Base-by-base conservation (phyloP, 2,797 vertebrate species). In the Acanthopagrus latus region DNA sequence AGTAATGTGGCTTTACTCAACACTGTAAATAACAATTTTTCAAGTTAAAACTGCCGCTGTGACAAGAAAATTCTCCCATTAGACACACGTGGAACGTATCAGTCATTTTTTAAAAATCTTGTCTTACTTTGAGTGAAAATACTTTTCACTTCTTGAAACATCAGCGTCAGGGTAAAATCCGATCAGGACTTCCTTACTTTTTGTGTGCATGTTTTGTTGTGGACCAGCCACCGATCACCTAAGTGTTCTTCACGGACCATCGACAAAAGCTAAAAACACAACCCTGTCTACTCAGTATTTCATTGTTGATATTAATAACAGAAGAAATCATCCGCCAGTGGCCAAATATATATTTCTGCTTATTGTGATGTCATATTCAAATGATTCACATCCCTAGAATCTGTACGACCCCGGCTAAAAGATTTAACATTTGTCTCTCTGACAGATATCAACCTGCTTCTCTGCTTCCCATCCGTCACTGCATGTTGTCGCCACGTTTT, bases 21-120 rank as follows among this genome's bases (percentile, higher is more conserved):
- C 29, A 50, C 20, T 74, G 66, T 52, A 74, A 86, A 80, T 70
- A 54, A 55, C 44, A 4, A 63, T 82, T 80, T 78, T 81, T 80
- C 4, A 47, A 23, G 55, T 70, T 54, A 72, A 81, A 75, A 85
- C 58, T n/a, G 50, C 58, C 25, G 29, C n/a, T 60, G 16, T 58
- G 50, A 66, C 50, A 65, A 78, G 56, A 58, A 74, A 74, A 50
- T 23, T 16, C 25, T 25, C 58, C 43, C 46, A 54, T 64, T 46
- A 52, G 3, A 62, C 76, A 68, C 64, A 58, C 60, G 67, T 20
- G 23, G 33, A 59, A 60, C 16, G 21, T 9, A 33, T 66, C 50
- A 21, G 7, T 48, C 3, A 59, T 33, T 56, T 33, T 5, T 27
- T 51, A n/a, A 25, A 25, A 25, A 25, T 25, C 38, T 48, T 51